Percentiles rank a stretch among this genome's conserved stretches.
Evolutionary conservation across 37 sponge, comb jelly and placozoan species (phyloP).

Genomic region (Oopsacas minuta): DNA sequence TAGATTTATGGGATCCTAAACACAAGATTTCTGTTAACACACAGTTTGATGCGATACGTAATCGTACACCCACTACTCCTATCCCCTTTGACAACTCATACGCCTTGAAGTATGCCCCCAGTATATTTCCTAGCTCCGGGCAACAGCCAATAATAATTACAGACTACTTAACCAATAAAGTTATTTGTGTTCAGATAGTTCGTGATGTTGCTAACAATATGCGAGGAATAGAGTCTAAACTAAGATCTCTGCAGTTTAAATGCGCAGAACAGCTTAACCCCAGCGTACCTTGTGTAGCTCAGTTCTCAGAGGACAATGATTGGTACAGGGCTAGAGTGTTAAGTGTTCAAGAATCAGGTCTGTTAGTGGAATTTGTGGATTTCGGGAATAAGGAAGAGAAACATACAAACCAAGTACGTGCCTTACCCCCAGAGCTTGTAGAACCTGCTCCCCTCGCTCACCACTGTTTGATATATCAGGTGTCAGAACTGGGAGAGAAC

Average conservation of each 20-base stretch:
- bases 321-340: background rate
- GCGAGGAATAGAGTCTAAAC: background rate
- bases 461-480: background rate
- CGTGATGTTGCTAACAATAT: background rate
- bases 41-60: slow-evolving; percentile 1
- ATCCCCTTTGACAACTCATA: background rate
- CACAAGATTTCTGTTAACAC: background rate
- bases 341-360: background rate
- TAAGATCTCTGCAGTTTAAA: background rate
- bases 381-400: slow-evolving; percentile 8
- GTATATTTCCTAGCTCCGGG: background rate
- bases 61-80: background rate
- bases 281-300: background rate
- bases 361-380: background rate
- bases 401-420: slow-evolving; percentile 6
- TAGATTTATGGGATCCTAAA: background rate
- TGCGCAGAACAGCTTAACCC: background rate
- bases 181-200: background rate
- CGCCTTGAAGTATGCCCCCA: background rate
- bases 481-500: background rate
- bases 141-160: background rate
- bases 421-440: background rate
- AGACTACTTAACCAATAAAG: background rate
- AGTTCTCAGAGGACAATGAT: slow-evolving; percentile 1
- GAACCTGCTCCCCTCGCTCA: background rate